These are phyloP conservation scores for Erebia epiphron DNA, from an alignment of 2,888 invertebrate genomes.

Conservation along the genomic window DNA sequence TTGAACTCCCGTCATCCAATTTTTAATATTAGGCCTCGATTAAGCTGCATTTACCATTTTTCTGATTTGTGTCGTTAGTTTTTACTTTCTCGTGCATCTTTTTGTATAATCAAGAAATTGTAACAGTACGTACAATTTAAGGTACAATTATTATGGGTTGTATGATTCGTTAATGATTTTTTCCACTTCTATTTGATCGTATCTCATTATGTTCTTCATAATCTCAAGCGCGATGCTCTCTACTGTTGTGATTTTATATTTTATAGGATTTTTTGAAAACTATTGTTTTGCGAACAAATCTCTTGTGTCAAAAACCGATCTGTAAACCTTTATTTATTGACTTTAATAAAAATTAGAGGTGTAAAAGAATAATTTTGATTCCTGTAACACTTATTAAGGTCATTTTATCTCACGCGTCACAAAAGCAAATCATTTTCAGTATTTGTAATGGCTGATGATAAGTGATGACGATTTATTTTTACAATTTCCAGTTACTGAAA, in stretches of 20 bases:
- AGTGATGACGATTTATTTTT: too few species aligned
- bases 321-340: constrained; percentile 13
- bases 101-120: not conserved
- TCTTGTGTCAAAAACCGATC: constrained; percentile 39
- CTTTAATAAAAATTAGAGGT: not conserved
- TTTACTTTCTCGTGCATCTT: constrained; percentile 8
- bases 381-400: too few species aligned
- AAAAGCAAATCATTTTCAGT: too few species aligned
- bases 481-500: too few species aligned
- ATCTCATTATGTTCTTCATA: constrained; percentile 8
- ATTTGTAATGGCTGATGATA: too few species aligned
- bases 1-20: not conserved
- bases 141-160: constrained; percentile 8
- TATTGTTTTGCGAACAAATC: constrained; percentile 23
- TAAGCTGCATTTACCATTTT: constrained; percentile 35
- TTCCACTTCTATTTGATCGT: constrained; percentile 2
- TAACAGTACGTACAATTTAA: not conserved
- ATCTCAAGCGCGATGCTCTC: constrained; percentile 41
- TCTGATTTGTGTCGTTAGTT: constrained; percentile 13
- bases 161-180: not conserved
- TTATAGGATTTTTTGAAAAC: constrained; percentile 29
- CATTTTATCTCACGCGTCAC: too few species aligned
- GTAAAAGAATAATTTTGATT: too few species aligned
- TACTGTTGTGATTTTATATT: constrained; percentile 41
- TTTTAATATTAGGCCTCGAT: not conserved